Evolutionary conservation across 2,888 invertebrate species (phyloP).

Genomic region (Sceliomorpha sp.): DNA sequence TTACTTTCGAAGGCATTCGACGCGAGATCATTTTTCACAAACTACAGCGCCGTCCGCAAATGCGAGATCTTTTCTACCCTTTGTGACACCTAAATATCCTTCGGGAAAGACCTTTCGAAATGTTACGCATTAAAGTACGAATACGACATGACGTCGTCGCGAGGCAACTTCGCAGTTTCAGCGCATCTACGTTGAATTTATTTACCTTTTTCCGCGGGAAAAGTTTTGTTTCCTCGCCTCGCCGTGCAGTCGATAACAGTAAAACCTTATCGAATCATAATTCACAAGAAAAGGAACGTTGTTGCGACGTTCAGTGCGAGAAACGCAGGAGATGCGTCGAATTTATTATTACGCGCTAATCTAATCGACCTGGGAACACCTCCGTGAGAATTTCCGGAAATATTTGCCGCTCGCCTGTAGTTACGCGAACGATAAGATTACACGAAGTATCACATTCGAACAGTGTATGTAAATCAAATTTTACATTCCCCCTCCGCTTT

Average conservation of each 20-base stretch:
- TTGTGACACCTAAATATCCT: conserved; percentile 56
- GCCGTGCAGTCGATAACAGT: conserved; percentile 21
- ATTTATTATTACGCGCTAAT: no score
- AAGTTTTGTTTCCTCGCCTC: conserved; percentile 25
- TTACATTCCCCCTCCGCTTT: no score
- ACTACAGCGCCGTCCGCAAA: conserved; percentile 10
- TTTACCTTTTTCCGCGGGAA: conserved; percentile 25
- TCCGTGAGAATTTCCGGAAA: no score
- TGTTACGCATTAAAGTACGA: conserved; percentile 62
- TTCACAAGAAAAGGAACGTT: conserved; percentile 8
- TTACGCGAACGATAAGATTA: neutral
- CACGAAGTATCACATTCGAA: neutral
- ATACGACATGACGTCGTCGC: conserved; percentile 41
- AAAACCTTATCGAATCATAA: conserved; percentile 34
- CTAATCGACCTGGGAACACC: no score
- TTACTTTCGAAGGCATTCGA: no score
- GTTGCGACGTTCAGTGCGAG: no score
- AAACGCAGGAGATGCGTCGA: neutral
- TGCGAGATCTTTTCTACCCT: conserved; percentile 19
- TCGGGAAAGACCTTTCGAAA: conserved; percentile 61
- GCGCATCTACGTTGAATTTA: conserved; percentile 40
- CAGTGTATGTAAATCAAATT: neutral
- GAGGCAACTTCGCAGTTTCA: conserved; percentile 40
- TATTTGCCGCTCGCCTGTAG: no score
- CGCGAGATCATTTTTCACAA: conserved; percentile 16